These are phyloP conservation scores for Orthosia incerta DNA, from an alignment of 2,888 invertebrate genomes.

Conservation along the genomic window DNA sequence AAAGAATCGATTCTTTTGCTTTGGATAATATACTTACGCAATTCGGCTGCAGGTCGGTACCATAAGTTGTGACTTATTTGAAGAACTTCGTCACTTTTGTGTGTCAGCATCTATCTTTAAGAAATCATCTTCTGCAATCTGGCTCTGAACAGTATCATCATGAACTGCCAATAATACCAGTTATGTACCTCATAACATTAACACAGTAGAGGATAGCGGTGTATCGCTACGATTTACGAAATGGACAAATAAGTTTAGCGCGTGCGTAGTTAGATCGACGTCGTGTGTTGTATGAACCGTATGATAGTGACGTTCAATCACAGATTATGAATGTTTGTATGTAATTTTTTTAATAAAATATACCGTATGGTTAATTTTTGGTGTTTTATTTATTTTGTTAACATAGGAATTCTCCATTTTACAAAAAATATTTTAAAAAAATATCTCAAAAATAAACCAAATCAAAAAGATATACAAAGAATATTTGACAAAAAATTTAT, in stretches of 20 bases:
- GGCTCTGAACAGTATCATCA: background rate
- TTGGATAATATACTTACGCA: too few relatives aligned
- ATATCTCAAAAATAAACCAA: background rate
- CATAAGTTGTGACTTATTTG: background rate
- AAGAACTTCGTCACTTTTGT: background rate
- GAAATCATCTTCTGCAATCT: background rate
- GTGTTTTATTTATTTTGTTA: constrained; percentile 67
- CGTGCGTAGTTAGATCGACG: constrained; percentile 79
- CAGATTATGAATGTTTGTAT: constrained; percentile 90
- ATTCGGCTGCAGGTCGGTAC: too few relatives aligned
- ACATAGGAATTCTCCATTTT: background rate
- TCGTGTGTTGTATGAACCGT: constrained; percentile 71
- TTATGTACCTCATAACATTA: constrained; percentile 57
- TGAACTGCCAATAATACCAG: constrained; percentile 62
- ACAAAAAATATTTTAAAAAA: too few relatives aligned
- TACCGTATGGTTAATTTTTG: constrained; percentile 70
- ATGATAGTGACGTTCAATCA: constrained; percentile 77
- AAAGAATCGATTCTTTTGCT: too few relatives aligned
- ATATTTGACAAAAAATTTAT: too few relatives aligned
- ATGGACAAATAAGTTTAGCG: constrained; percentile 70
- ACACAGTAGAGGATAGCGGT: constrained; percentile 56
- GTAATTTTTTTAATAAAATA: constrained; percentile 89
- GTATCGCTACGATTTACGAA: constrained; percentile 51
- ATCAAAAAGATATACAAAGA: background rate
- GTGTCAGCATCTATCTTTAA: background rate